Conservation (phyloP, 2,888 invertebrate genomes). For the Sacculina carcini region DNA sequence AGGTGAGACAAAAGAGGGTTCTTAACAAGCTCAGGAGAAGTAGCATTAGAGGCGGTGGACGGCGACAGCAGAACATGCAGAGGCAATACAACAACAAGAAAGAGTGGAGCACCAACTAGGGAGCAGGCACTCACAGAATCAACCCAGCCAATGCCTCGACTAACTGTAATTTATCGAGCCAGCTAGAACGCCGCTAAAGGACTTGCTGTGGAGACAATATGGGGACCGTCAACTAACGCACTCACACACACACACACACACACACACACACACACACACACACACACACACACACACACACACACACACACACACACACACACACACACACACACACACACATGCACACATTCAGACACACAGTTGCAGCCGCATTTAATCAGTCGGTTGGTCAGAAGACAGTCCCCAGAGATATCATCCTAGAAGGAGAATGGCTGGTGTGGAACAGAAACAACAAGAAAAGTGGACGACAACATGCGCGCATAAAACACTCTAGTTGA, state of each 20-base stretch:
- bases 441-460: no score
- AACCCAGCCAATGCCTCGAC: no score
- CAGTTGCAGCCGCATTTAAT: neutral
- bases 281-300: neutral
- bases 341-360: neutral
- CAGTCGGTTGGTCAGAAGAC: neutral
- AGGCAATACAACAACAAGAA: neutral
- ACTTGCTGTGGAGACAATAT: no score
- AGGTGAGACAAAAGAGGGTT: no score
- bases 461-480: no score
- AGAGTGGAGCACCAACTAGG: neutral
- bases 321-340: constrained; percentile 11
- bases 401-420: neutral
- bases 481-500: no score
- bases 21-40: neutral
- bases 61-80: neutral
- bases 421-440: neutral
- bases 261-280: constrained; percentile 15
- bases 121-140: neutral
- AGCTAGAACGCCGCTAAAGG: no score
- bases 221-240: no score
- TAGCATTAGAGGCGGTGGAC: neutral
- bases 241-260: constrained; percentile 13
- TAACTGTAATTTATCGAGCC: no score
- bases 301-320: constrained; percentile 8